These are phyloP conservation scores for Aethina tumida DNA, from an alignment of 1,140 invertebrate species.

Conservation along the genomic window DNA sequence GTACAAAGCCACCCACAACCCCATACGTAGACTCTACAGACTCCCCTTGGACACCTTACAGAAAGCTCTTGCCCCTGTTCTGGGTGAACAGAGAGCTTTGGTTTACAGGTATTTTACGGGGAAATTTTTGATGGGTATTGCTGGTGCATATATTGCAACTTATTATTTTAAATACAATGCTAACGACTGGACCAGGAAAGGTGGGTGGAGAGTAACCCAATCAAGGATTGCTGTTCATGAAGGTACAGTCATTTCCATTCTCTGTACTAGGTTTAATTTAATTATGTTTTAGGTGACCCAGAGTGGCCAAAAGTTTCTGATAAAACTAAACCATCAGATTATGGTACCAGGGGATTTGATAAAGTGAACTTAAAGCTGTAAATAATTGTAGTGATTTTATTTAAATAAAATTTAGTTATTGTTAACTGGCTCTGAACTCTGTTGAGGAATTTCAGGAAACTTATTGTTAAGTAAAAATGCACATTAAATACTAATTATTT, in stretches of 20 bases:
- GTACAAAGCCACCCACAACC: constrained; percentile 60
- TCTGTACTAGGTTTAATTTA: no score
- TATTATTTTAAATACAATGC: constrained; percentile 75
- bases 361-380: constrained; percentile 31
- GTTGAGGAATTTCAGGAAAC: constrained; percentile 4
- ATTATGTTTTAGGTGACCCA: no score
- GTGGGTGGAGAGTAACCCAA: constrained; percentile 50
- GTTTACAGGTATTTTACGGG: constrained; percentile 50
- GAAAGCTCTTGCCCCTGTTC: constrained; percentile 41
- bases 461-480: constrained; percentile 4
- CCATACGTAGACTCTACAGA: constrained; percentile 65
- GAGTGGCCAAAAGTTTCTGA: constrained; percentile 50
- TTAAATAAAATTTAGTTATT: no score
- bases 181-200: constrained; percentile 62
- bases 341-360: constrained; percentile 58
- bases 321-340: constrained; percentile 47
- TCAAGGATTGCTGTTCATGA: constrained; percentile 45
- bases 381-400: constrained; percentile 5
- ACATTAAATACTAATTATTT: constrained; percentile 2
- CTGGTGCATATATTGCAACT: constrained; percentile 40
- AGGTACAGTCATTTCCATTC: no score
- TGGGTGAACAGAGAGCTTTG: constrained; percentile 45
- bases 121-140: constrained; percentile 44
- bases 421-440: no score
- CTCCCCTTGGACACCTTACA: constrained; percentile 56